These are phyloP conservation scores for Stenolophus ochropezus DNA, from an alignment of 2,888 invertebrate genomes.

Conservation along the genomic window DNA sequence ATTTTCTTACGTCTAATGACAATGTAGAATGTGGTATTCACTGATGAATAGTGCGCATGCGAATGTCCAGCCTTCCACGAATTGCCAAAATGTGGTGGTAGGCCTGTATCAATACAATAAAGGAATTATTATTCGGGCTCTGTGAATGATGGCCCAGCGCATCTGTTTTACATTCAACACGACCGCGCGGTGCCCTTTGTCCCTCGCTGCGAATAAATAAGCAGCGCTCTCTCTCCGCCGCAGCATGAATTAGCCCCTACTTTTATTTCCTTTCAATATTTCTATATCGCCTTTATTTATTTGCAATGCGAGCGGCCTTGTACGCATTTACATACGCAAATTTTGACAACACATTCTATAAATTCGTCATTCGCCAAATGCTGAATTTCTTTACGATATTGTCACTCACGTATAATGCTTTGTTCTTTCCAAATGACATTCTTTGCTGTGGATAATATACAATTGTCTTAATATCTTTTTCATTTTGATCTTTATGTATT, in stretches of 20 bases:
- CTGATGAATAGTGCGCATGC: no score
- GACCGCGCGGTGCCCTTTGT: constrained; percentile 69
- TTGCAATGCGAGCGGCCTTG: constrained; percentile 65
- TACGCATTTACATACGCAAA: constrained; percentile 59
- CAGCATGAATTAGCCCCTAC: constrained; percentile 60
- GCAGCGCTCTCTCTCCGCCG: constrained; percentile 14
- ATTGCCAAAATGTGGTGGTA: constrained; percentile 4
- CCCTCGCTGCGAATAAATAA: constrained; percentile 70
- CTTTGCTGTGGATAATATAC: background rate
- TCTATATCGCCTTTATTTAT: constrained; percentile 72
- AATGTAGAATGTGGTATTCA: no score
- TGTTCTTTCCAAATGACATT: no score
- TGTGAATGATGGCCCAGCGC: constrained; percentile 70
- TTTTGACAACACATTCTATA: constrained; percentile 57
- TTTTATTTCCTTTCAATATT: constrained; percentile 70
- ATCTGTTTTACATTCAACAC: constrained; percentile 70
- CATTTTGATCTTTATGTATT: no score
- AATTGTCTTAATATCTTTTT: no score
- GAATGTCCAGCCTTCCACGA: constrained; percentile 2
- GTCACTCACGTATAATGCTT: background rate
- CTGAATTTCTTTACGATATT: background rate
- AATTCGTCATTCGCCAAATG: constrained; percentile 41
- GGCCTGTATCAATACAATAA: constrained; percentile 50
- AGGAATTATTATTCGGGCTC: constrained; percentile 69
- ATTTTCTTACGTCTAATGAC: no score